Evolutionary conservation across 2,797 vertebrate species (phyloP).

Genomic region (Mormyrops boulengeri): DNA sequence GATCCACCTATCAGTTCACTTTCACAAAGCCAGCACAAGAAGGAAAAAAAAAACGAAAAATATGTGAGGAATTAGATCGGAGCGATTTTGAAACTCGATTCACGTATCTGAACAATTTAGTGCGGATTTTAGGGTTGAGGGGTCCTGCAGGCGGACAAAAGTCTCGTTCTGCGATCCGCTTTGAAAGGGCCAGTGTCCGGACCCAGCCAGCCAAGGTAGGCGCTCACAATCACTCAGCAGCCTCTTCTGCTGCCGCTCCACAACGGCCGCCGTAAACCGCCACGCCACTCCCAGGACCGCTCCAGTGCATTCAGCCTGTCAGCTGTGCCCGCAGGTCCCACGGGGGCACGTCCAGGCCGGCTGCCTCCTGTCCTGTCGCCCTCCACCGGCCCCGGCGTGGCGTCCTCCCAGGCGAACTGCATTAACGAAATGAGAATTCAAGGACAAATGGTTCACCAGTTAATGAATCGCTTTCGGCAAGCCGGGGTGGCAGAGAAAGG

Average conservation of each 20-base stretch:
- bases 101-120: conserved; percentile 19
- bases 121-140: background rate
- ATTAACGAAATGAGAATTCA: conserved; percentile 19
- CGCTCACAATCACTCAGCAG: background rate
- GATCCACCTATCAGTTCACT: background rate
- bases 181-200: background rate
- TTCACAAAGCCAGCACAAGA: background rate
- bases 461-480: conserved; percentile 7
- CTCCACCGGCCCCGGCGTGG: background rate
- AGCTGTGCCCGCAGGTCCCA: background rate
- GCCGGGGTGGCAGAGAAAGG: background rate
- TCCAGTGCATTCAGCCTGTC: background rate
- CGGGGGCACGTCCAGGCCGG: background rate
- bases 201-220: background rate
- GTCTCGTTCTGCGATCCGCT: background rate
- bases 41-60: background rate
- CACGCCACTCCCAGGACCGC: background rate
- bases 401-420: background rate
- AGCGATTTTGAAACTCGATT: conserved; percentile 32
- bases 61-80: background rate
- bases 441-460: background rate
- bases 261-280: background rate
- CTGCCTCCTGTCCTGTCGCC: background rate
- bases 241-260: background rate
- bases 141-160: background rate